Conservation (phyloP, 2,888 invertebrate species). For the Dolomedes plantarius region DNA sequence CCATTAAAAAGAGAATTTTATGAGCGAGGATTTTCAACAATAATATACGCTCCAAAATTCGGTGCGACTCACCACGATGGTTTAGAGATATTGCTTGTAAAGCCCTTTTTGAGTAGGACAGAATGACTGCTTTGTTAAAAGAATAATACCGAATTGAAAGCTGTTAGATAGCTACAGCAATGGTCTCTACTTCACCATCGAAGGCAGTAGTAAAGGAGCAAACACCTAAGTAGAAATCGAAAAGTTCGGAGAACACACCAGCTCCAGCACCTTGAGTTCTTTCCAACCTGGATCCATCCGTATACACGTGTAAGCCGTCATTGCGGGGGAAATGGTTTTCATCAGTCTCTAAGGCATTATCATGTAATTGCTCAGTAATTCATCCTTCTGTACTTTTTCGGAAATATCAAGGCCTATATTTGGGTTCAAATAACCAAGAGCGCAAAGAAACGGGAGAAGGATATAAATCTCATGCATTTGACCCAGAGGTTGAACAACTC, state of each 20-base stretch:
- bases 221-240: not conserved
- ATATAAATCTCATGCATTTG: no score
- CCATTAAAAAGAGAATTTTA: not conserved
- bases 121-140: not conserved
- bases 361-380: no score
- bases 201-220: not conserved
- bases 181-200: not conserved
- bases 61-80: no score
- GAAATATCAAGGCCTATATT: no score
- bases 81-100: no score
- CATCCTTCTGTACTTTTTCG: no score
- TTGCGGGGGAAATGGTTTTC: not conserved
- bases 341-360: no score
- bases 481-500: no score
- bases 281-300: not conserved
- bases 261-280: not conserved
- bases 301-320: not conserved
- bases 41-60: not conserved
- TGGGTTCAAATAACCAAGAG: not conserved
- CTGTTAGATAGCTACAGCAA: not conserved
- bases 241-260: not conserved
- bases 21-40: not conserved
- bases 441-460: not conserved
- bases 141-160: not conserved
- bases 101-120: not conserved